phyloP scores from a whole-genome alignment of 2,888 invertebrate genomes.

The Endomychus coccineus region DNA sequence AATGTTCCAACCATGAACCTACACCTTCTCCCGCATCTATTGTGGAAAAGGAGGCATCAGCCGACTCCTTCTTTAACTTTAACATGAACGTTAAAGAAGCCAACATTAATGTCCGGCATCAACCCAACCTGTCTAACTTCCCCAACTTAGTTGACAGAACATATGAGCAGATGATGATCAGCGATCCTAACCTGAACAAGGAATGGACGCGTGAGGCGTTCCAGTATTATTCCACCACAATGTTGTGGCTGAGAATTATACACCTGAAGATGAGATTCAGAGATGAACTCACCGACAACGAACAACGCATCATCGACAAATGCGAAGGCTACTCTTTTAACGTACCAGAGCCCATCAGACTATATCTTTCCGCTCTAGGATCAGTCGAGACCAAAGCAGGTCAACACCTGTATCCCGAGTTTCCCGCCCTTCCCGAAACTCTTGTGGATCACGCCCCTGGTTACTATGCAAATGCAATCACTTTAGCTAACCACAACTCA shows the following conservation, averaged over 20 bases:
- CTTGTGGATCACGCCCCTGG: neutral
- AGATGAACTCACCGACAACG: neutral
- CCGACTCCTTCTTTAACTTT: no score
- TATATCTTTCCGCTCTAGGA: neutral
- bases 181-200: slow-evolving; percentile 1
- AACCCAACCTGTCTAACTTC: no score
- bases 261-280: neutral
- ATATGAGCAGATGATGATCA: neutral
- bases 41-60: no score
- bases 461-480: neutral
- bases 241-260: slow-evolving; percentile 1
- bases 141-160: neutral
- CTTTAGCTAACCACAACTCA: neutral
- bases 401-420: neutral
- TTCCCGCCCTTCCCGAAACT: slow-evolving; percentile 1
- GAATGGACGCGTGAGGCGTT: neutral
- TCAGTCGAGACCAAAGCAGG: neutral
- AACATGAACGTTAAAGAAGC: no score
- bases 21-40: no score
- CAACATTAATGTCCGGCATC: no score
- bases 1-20: no score
- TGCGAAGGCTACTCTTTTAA: neutral
- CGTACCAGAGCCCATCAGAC: neutral
- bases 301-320: neutral
- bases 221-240: no score